Evolutionary conservation across 2,113 vertebrate genomes (phyloP), one percentile per base, ranked within the genome.

Genomic region (Herpetotheres cachinnans): DNA sequence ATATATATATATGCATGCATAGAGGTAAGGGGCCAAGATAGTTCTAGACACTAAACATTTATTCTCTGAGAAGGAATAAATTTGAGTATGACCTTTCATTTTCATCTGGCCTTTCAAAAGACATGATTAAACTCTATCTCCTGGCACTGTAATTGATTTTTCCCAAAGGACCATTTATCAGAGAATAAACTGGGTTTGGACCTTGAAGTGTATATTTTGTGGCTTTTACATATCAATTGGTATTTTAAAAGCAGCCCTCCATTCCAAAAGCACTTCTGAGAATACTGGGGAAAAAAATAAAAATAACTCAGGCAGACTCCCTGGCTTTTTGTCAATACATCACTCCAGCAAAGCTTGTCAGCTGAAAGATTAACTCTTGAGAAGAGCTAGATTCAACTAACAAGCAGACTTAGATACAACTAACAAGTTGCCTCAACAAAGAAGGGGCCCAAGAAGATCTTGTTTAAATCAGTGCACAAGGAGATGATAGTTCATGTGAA

Each of bases 101-200:
- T 96, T 86, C 74, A 80, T 85, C 36, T 92, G 73, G 95, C 86
- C 86, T 97, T 95, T 96, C 83, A 82, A 77, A 89, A 89, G 69
- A 58, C 22, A 54, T 49, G 70, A 97, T 84, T 92, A 95, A 95
- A 95, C 54, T 93, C 55, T 54, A 21, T 85, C 65, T 85, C 46
- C 78, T 77, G 52, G 66, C 52, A 80, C 3, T 32, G 16, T 61
- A 93, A 95, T 65, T 91, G 83, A 76, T 92, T 84, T 95, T 82
- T 49, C 77, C 69, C 40, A 82, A 65, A 89, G 56, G 83, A 46
- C 12, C 27, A 76, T 95, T 95, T 93, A 92, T 96, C 78, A 92
- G 66, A 92, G 40, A 79, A 94, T 72, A 92, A 95, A 86, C 46
- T 46, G 46, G 14, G 44, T 89, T 92, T 87, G n/a, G 50, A 87